phyloP scores from a whole-genome alignment of 1,140 invertebrate genomes.

The Condylostylus longicornis region DNA sequence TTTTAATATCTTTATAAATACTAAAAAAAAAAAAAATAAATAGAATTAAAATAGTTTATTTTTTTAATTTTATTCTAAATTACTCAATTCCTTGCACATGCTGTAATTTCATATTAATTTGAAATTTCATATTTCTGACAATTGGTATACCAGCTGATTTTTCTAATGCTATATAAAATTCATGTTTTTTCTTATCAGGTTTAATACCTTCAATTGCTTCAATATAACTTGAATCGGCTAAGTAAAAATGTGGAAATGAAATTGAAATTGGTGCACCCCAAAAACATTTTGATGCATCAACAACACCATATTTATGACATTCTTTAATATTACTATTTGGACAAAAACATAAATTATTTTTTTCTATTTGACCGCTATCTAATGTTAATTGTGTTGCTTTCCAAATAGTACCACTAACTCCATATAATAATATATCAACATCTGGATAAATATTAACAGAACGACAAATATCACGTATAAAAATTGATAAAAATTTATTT shows the following conservation, averaged over 20 bases:
- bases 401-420: constrained; percentile 43
- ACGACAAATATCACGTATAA: constrained; percentile 51
- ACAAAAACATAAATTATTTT: constrained; percentile 22
- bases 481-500: constrained; percentile 41
- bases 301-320: constrained; percentile 45
- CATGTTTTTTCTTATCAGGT: constrained; percentile 51
- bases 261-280: constrained; percentile 61
- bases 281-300: constrained; percentile 51
- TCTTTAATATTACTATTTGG: constrained; percentile 22
- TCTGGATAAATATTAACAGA: constrained; percentile 31
- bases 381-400: constrained; percentile 41
- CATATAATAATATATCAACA: constrained; percentile 28
- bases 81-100: too few species aligned
- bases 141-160: too few species aligned
- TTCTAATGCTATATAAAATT: constrained; percentile 55
- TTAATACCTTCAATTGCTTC: constrained; percentile 49
- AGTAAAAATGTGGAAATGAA: constrained; percentile 74
- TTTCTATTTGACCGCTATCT: constrained; percentile 44
- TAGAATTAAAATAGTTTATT: too few species aligned
- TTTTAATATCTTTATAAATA: constrained; percentile 37
- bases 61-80: too few species aligned
- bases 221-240: constrained; percentile 52
- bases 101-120: too few species aligned
- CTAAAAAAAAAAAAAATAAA: constrained; percentile 24
- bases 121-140: too few species aligned